Percentiles rank a stretch among this genome's conserved stretches.
Evolutionary conservation across 1,140 invertebrate species (phyloP).

Genomic region (Lepidurus packardi): DNA sequence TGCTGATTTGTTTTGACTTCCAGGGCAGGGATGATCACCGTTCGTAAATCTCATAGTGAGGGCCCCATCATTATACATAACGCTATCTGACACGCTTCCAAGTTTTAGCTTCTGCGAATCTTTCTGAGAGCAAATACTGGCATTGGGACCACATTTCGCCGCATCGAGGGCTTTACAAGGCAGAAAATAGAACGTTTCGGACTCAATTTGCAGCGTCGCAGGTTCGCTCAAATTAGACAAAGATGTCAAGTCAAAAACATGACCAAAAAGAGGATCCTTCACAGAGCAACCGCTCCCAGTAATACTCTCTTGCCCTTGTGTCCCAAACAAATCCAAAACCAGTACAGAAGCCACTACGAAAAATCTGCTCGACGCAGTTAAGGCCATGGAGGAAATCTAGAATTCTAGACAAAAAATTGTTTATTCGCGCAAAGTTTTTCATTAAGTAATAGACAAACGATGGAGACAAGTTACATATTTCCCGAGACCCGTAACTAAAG

Average conservation of each 20-base stretch:
- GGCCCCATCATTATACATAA: background rate
- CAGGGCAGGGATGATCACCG: background rate
- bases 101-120: background rate
- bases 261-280: conserved; percentile 30
- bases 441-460: no score
- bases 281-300: conserved; percentile 23
- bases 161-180: background rate
- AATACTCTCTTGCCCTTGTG: conserved; percentile 15
- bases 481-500: no score
- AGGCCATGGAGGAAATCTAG: background rate
- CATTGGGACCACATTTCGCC: background rate
- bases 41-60: background rate
- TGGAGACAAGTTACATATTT: no score
- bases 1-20: background rate
- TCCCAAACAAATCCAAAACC: background rate
- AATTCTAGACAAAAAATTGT: no score
- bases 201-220: background rate
- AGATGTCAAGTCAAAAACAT: conserved; percentile 30
- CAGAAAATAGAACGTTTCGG: background rate
- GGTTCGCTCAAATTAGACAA: conserved; percentile 33
- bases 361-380: background rate
- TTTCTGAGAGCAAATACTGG: background rate
- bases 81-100: background rate
- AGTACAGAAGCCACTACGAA: background rate
- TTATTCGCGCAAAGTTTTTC: no score